Percentiles rank a stretch among this genome's conserved stretches.
These are phyloP conservation scores for Acanthiza pusilla DNA, from an alignment of 2,797 vertebrate genomes.

Conservation along the genomic window DNA sequence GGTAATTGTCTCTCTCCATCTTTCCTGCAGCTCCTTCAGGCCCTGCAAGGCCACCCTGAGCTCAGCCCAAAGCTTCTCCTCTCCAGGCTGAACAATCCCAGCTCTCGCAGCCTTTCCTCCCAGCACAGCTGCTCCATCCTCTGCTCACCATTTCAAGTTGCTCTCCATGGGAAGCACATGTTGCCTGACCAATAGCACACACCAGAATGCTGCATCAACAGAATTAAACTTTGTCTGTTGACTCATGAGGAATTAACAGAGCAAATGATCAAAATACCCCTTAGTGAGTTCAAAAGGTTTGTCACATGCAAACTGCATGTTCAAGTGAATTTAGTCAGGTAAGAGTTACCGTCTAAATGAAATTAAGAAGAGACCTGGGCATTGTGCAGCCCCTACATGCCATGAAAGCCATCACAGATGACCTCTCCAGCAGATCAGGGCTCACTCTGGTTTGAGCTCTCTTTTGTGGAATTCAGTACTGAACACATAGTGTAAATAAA, in stretches of 20 bases:
- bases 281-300: not conserved
- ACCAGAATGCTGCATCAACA: not conserved
- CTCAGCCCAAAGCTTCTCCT: not conserved
- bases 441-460: not conserved
- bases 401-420: not conserved
- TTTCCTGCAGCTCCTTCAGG: not conserved
- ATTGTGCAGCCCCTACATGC: not conserved
- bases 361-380: not conserved
- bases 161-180: not conserved
- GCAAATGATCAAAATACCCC: not conserved
- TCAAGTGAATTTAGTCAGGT: not conserved
- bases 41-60: not conserved
- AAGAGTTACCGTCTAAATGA: not conserved
- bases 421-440: not conserved
- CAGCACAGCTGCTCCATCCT: not conserved
- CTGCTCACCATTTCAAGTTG: not conserved
- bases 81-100: not conserved
- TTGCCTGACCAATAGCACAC: not conserved
- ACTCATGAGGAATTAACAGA: not conserved
- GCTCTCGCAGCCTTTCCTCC: not conserved
- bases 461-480: not conserved
- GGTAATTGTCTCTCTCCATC: not conserved
- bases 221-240: not conserved
- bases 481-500: not conserved
- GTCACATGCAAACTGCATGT: not conserved